Percentiles rank a stretch among this genome's conserved stretches.
Conservation (phyloP, 2,888 invertebrate species). For the Hypolimnas misippus region DNA sequence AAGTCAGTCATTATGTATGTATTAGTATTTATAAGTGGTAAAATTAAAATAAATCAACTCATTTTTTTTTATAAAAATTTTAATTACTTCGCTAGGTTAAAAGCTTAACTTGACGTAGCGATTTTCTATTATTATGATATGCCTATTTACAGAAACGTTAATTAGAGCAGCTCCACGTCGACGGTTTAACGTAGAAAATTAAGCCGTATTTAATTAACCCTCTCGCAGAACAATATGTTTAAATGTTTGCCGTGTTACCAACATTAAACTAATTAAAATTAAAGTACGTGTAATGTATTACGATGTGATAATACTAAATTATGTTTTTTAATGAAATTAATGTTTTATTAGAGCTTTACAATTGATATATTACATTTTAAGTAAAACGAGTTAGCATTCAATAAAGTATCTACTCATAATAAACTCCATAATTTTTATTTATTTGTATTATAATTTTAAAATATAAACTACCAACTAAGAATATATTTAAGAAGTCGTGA, state of each 20-base stretch:
- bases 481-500: too few species aligned
- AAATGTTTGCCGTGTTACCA: constrained; percentile 32
- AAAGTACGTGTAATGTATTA: constrained; percentile 8
- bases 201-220: constrained; percentile 37
- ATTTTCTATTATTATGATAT: constrained; percentile 24
- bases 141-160: constrained; percentile 28
- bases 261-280: constrained; percentile 35
- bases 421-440: too few species aligned
- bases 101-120: constrained; percentile 17
- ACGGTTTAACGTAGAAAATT: constrained; percentile 35
- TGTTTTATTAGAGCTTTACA: neutral
- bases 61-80: constrained; percentile 4
- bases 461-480: too few species aligned
- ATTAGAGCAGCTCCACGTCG: constrained; percentile 27
- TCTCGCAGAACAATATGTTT: constrained; percentile 32
- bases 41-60: neutral
- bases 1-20: too few species aligned
- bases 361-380: too few species aligned
- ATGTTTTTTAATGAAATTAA: neutral
- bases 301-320: neutral
- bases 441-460: too few species aligned
- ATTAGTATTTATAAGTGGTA: too few species aligned
- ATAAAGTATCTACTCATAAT: too few species aligned
- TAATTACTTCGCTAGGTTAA: constrained; percentile 16
- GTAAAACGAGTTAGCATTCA: too few species aligned